Evolutionary conservation across 2,797 vertebrate genomes (phyloP).

Genomic region (Sparus aurata): DNA sequence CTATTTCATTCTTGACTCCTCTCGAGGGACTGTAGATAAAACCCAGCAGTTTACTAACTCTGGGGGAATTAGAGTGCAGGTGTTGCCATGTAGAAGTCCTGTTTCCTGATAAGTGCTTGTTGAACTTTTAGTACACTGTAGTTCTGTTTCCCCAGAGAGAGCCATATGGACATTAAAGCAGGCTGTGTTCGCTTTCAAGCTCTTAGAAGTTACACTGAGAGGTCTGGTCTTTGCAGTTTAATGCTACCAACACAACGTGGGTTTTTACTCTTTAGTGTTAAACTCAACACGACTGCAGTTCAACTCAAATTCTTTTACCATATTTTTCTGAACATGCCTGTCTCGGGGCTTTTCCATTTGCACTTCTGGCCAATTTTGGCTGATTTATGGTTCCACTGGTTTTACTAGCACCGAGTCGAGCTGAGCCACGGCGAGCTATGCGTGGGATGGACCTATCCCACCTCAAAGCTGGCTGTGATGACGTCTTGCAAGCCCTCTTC

Average conservation of each 20-base stretch:
- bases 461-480: too few species aligned
- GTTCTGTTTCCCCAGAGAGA: conserved; percentile 23
- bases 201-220: not conserved
- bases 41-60: conserved; percentile 1
- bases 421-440: too few species aligned
- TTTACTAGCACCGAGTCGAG: too few species aligned
- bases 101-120: conserved; percentile 40
- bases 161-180: conserved; percentile 13
- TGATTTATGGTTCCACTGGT: too few species aligned
- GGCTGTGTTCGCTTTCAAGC: not conserved
- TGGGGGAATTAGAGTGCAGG: conserved; percentile 18
- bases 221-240: not conserved
- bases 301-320: not conserved
- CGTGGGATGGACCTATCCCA: too few species aligned
- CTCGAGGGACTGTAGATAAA: conserved; percentile 23
- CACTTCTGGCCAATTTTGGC: too few species aligned
- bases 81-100: conserved; percentile 4
- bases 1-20: conserved; percentile 8
- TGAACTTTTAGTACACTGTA: conserved; percentile 35
- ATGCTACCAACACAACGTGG: not conserved
- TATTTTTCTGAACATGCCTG: not conserved
- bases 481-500: too few species aligned
- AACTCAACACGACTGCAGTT: not conserved
- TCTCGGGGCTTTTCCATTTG: not conserved
- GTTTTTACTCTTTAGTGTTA: conserved; percentile 6